Evolutionary conservation across 1,140 invertebrate species (phyloP).

Genomic region (Euwallacea fornicatus): DNA sequence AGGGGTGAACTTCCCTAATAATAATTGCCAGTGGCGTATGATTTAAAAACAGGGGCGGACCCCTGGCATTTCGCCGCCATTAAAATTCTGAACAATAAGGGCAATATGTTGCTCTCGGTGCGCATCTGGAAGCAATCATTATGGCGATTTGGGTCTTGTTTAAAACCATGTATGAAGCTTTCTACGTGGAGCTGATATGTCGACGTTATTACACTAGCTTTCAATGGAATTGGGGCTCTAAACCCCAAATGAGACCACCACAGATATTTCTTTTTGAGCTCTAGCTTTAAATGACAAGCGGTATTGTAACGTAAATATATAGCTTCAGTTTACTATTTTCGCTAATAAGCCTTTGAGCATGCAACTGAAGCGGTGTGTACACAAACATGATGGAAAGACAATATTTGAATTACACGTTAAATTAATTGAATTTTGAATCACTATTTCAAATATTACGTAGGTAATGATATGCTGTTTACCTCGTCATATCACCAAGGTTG

Average conservation of each 20-base stretch:
- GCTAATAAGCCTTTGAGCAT: conserved; percentile 5
- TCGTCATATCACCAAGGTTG: too few species aligned
- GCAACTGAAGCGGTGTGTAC: background rate
- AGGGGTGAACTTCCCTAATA: conserved; percentile 14
- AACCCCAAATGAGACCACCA: too few species aligned
- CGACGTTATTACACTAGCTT: background rate
- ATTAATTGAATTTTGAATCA: background rate
- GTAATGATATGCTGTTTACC: too few species aligned
- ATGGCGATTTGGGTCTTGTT: background rate
- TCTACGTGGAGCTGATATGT: background rate
- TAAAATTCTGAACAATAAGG: conserved; percentile 4
- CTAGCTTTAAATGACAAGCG: too few species aligned
- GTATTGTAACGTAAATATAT: too few species aligned
- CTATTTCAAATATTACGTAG: background rate
- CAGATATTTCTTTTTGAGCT: too few species aligned
- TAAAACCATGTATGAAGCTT: conserved; percentile 1
- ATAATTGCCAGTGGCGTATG: conserved; percentile 23
- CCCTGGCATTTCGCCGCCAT: background rate
- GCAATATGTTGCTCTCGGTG: background rate
- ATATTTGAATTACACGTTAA: conserved; percentile 1
- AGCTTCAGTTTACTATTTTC: background rate
- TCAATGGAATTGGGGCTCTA: too few species aligned
- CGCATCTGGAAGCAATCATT: conserved; percentile 1
- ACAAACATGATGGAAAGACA: conserved; percentile 2
- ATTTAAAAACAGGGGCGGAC: background rate